Percentiles rank a stretch among this genome's conserved stretches.
Evolutionary conservation across 2,888 invertebrate genomes (phyloP).

Genomic region (Amaurobius ferox): DNA sequence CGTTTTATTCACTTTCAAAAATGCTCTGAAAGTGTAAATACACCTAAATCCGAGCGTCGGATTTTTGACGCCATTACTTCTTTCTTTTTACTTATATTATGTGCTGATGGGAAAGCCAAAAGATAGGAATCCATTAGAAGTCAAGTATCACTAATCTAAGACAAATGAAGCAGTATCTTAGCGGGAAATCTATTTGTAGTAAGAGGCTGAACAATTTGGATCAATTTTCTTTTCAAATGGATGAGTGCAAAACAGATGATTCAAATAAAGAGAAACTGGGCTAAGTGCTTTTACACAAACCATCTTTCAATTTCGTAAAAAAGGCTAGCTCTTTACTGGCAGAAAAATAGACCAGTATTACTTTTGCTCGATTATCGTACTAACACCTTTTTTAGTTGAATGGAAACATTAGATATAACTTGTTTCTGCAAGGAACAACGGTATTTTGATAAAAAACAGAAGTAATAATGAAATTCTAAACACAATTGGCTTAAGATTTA

Average conservation of each 20-base stretch:
- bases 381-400: too few species aligned
- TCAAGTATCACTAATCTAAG: neutral
- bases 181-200: neutral
- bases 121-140: neutral
- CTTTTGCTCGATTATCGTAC: too few species aligned
- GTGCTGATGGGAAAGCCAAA: neutral
- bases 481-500: too few species aligned
- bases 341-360: too few species aligned
- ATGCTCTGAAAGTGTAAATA: too few species aligned
- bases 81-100: neutral
- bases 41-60: too few species aligned
- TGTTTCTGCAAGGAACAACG: too few species aligned
- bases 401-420: too few species aligned
- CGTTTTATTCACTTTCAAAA: too few species aligned
- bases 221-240: conserved; percentile 2
- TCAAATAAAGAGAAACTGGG: conserved; percentile 1
- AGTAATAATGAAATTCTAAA: too few species aligned
- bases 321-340: too few species aligned
- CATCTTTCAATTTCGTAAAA: neutral
- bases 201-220: neutral
- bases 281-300: neutral
- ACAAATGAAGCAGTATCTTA: neutral
- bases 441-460: too few species aligned
- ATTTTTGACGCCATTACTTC: neutral
- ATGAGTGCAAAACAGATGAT: neutral